Evolutionary conservation across 2,113 vertebrate genomes (phyloP).

Genomic region (Charadrius vociferus): DNA sequence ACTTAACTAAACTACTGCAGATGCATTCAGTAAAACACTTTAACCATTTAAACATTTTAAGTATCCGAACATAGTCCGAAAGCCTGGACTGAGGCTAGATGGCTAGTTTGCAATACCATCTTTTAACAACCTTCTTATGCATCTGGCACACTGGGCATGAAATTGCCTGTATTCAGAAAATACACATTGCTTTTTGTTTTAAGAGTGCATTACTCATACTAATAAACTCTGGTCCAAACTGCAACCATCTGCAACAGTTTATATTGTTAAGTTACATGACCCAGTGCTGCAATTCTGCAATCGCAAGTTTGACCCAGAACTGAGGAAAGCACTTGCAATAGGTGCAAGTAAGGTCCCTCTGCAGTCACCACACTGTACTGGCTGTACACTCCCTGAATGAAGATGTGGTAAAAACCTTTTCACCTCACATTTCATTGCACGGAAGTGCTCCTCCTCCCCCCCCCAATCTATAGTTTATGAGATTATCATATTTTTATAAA

Average conservation of each 20-base stretch:
- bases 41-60: background rate
- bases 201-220: slow-evolving; percentile 32
- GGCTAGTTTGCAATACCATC: background rate
- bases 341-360: slow-evolving; percentile 14
- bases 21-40: background rate
- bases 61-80: slow-evolving; percentile 19
- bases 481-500: background rate
- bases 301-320: slow-evolving; percentile 35
- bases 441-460: too few species aligned
- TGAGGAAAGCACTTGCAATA: slow-evolving; percentile 31
- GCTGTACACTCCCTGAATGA: background rate
- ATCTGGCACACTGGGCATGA: background rate
- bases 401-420: slow-evolving; percentile 6
- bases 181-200: slow-evolving; percentile 39
- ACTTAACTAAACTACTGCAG: background rate
- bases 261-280: slow-evolving; percentile 44
- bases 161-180: slow-evolving; percentile 17
- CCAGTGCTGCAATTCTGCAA: slow-evolving; percentile 46
- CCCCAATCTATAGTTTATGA: background rate
- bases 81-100: background rate
- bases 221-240: slow-evolving; percentile 55
- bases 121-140: background rate
- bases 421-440: background rate
- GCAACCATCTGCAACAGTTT: slow-evolving; percentile 56
- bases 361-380: slow-evolving; percentile 15